These are phyloP conservation scores for Acomys russatus DNA, from an alignment of 2,797 vertebrate genomes.

Conservation along the genomic window DNA sequence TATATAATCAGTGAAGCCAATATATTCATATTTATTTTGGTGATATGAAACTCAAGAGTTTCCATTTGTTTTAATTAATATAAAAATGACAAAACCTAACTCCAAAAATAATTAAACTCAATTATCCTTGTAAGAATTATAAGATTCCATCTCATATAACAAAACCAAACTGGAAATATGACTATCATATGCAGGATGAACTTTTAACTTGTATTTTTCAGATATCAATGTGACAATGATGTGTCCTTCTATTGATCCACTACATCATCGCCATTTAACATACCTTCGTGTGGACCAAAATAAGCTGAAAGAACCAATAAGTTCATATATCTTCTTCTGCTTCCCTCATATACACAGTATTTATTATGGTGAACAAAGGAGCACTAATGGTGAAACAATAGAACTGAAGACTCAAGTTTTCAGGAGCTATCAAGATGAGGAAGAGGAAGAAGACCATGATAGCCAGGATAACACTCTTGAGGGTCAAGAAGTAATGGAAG, in stretches of 20 bases:
- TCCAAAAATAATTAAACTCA: conserved; percentile 16
- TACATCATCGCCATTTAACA: conserved; percentile 89
- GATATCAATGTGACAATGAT: conserved; percentile 91
- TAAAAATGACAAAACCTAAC: conserved; percentile 30
- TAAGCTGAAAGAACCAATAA: conserved; percentile 90
- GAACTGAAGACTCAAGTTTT: conserved; percentile 86
- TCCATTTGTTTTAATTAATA: conserved; percentile 56
- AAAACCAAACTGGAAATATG: conserved; percentile 13
- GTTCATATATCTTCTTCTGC: conserved; percentile 88
- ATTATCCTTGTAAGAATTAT: conserved; percentile 22
- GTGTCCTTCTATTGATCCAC: conserved; percentile 88
- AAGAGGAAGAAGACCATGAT: conserved; percentile 84
- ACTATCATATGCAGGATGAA: conserved; percentile 55
- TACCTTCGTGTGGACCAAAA: conserved; percentile 92
- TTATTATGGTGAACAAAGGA: conserved; percentile 92
- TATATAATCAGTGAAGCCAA: conserved; percentile 40
- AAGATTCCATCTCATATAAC: conserved; percentile 32
- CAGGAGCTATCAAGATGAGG: conserved; percentile 85
- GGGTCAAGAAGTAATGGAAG: conserved; percentile 81
- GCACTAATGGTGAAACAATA: conserved; percentile 77
- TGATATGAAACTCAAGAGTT: conserved; percentile 52
- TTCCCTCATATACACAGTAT: conserved; percentile 91
- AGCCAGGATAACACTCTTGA: conserved; percentile 59
- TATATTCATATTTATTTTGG: conserved; percentile 53
- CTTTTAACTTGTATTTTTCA: conserved; percentile 86